These are phyloP conservation scores for Epistrophe eligans DNA, from an alignment of 2,888 invertebrate genomes.

Conservation along the genomic window DNA sequence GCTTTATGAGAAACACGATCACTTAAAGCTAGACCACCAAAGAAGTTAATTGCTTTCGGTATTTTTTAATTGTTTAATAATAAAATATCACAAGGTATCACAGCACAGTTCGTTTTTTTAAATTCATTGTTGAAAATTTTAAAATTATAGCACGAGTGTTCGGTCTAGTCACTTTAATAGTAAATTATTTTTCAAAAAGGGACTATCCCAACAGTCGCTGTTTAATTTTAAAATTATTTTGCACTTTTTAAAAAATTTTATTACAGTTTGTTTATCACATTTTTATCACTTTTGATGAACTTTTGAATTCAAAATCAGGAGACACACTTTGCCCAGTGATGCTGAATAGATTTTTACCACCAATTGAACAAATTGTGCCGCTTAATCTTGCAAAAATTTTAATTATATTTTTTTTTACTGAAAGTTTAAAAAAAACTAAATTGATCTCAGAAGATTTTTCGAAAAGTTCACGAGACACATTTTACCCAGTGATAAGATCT, in stretches of 20 bases:
- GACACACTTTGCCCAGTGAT: slow-evolving; percentile 83
- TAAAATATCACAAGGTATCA: slow-evolving; percentile 1
- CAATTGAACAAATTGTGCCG: slow-evolving; percentile 80
- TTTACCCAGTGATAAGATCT: slow-evolving; percentile 68
- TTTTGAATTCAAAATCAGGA: slow-evolving; percentile 76
- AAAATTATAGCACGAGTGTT: slow-evolving; percentile 84
- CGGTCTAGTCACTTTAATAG: slow-evolving; percentile 83
- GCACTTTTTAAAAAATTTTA: not conserved
- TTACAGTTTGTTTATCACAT: not conserved
- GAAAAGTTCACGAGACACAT: slow-evolving; percentile 59
- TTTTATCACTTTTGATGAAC: not conserved
- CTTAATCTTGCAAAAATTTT: slow-evolving; percentile 70
- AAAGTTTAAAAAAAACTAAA: not conserved
- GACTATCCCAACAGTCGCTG: slow-evolving; percentile 84
- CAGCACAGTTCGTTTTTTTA: not conserved
- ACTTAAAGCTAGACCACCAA: slow-evolving; percentile 84
- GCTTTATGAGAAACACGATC: slow-evolving; percentile 79
- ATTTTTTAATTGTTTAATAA: not conserved
- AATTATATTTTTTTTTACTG: too few relatives aligned
- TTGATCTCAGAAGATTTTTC: slow-evolving; percentile 6
- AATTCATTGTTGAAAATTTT: slow-evolving; percentile 79
- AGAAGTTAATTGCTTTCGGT: slow-evolving; percentile 81
- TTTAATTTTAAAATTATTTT: slow-evolving; percentile 82
- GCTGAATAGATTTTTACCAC: slow-evolving; percentile 62
- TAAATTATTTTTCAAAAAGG: slow-evolving; percentile 77